Evolutionary conservation across 2,888 invertebrate species (phyloP).

Genomic region (Brachynemurus nebulosus): DNA sequence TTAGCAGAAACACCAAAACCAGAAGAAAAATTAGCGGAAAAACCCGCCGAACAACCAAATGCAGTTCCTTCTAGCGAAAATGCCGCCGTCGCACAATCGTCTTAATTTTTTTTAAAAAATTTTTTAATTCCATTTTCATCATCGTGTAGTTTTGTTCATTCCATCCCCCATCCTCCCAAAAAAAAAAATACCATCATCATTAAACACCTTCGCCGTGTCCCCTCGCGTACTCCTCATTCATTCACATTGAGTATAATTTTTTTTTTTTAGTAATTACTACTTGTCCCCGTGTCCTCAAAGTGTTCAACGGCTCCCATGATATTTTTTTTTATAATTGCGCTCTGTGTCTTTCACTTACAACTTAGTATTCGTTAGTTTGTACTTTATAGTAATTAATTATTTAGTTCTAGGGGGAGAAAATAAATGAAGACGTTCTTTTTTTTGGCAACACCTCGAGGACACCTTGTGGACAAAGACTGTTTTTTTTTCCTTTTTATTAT

Average conservation of each 20-base stretch:
- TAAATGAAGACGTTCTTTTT: too few species aligned
- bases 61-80: background rate
- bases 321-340: too few species aligned
- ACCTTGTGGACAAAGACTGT: constrained; percentile 6
- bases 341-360: too few species aligned
- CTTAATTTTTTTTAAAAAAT: background rate
- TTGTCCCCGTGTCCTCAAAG: constrained; percentile 9
- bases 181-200: too few species aligned
- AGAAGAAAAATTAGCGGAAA: constrained; percentile 10
- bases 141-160: background rate
- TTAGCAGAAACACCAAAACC: constrained; percentile 8
- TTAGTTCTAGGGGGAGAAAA: too few species aligned
- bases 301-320: constrained; percentile 1
- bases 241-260: too few species aligned
- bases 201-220: background rate
- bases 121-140: too few species aligned
- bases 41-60: background rate
- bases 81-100: background rate
- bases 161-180: too few species aligned
- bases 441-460: constrained; percentile 5
- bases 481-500: constrained; percentile 3
- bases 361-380: too few species aligned
- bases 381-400: too few species aligned
- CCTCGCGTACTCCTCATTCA: background rate
- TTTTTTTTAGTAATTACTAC: constrained; percentile 4